Base-by-base conservation (phyloP, 30 jellyfish, hydroid and myxozoan species). In the Cassiopea xamachana region DNA sequence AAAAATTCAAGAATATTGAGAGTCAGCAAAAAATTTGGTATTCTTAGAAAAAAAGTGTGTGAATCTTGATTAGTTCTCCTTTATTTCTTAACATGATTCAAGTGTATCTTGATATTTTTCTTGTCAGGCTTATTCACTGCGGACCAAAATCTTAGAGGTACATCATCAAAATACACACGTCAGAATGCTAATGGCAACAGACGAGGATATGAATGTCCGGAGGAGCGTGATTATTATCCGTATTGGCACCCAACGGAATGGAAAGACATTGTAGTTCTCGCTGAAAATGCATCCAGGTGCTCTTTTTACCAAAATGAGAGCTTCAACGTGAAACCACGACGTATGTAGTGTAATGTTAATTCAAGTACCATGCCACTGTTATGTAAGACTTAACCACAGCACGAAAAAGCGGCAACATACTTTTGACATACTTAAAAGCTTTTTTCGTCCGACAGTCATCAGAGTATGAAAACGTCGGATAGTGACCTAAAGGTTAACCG, bases 191-290 rank as follows among this genome's bases (percentile, higher is more conserved):
- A 84, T 62, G 98, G 98, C 27, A 85, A 88, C 81, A 92, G 98
- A n/a, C 84, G 94, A 46, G 99, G 99, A 1, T 96, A 96, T 55
- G 99, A 96, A 83, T 96, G 99, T 79, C 99, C 99, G 0, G 99
- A 96, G 73, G 99, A 96, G 81, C 87, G 99, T 16, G 99, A 96
- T 78, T 96, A 96, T 60, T 96, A 92, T 67, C 99, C 99, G 7
- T 96, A 96, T 72, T 96, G 99, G 99, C 99, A 96, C 68, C 99
- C 99, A 55, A 88, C 96, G 1, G 98, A 92, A 60, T 96, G 99
- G 99, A 96, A 96, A 82, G 99, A 96, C 87, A 96, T 96, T 88
- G 99, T 93, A 14, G 93, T 92, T 39, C 84, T 96, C 7, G 99
- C 99, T 59, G 94, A 96, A 44, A 92, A 96, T 77, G 93, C 90